Evolutionary conservation across 2,113 vertebrate genomes (phyloP), one percentile per base, ranked within the genome.

Genomic region (Solenodon paradoxus): DNA sequence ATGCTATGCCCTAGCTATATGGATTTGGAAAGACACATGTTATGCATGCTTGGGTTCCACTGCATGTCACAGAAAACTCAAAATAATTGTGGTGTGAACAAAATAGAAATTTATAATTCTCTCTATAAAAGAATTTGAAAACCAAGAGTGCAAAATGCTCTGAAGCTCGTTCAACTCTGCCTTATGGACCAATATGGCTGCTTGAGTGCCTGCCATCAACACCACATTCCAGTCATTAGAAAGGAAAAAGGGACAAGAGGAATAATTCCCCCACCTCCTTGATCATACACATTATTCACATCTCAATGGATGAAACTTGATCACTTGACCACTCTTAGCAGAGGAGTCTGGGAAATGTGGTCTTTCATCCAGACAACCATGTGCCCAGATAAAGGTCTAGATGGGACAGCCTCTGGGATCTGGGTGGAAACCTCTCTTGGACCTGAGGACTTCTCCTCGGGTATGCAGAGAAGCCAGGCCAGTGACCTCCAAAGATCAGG

Each of bases 41-140:
- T 32, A 55, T 55, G 74, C 17, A 64, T 9, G 20, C 24, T 74
- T 68, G 32, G 30, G 22, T 66, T 79, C 86, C 53, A 53, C 9
- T 26, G n/a, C 35, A 2, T 11, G 13, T 53, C 30, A 59, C 4
- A 63, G 38, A 93, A 80, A 72, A 63, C 17, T 77, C 85, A 77
- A 77, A 88, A 69, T 51, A 85, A n/a, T 15, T 85, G 22, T 80
- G 32, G 9, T 17, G 59, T 61, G 74, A 82, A 69, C 64, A 83
- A 71, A 83, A 53, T 22, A 77, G 1, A 77, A 42, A 13, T 64
- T 59, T 64, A 40, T 38, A 45, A 55, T 57, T 85, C 16, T 47
- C 51, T 49, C 0, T 42, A 6, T 30, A 69, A 92, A 74, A 28
- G 40, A 4, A 3, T 22, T 49, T 40, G 16, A 71, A 80, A 20